Conservation (phyloP, 2,888 invertebrate species). For the Epistrophe grossulariae region DNA sequence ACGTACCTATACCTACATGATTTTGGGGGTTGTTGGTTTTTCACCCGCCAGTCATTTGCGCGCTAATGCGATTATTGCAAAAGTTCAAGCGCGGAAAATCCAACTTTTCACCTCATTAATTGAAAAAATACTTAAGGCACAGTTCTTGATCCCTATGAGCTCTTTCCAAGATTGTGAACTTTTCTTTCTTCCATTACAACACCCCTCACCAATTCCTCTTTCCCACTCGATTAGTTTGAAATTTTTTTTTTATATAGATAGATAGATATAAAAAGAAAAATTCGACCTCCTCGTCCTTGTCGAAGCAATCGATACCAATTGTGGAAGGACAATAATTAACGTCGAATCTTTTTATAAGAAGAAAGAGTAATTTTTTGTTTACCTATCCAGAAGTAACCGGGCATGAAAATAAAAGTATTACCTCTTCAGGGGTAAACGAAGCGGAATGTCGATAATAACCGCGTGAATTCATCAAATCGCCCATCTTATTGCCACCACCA, state of each 20-base stretch:
- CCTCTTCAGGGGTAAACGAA: conserved; percentile 23
- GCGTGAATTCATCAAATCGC: conserved; percentile 14
- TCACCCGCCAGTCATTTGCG: conserved; percentile 6
- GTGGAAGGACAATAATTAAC: conserved; percentile 5
- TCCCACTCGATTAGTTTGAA: too few species aligned
- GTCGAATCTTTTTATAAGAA: neutral
- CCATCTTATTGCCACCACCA: conserved; percentile 6
- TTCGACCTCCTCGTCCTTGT: neutral
- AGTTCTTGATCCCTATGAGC: conserved; percentile 23
- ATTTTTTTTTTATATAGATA: too few species aligned
- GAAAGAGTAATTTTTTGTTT: conserved; percentile 3
- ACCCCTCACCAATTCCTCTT: neutral
- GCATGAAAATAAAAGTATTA: conserved; percentile 33
- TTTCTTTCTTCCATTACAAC: neutral
- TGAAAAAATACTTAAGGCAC: conserved; percentile 51
- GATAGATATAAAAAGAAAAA: too few species aligned
- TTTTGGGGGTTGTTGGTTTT: neutral
- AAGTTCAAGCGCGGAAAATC: conserved; percentile 52
- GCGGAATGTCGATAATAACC: conserved; percentile 53
- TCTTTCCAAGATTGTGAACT: neutral
- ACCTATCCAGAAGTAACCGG: neutral
- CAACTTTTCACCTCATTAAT: conserved; percentile 59
- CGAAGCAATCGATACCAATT: neutral
- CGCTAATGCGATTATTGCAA: conserved; percentile 54
- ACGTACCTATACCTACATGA: neutral